phyloP scores from a whole-genome alignment of 2,797 vertebrate genomes.

The Macropus fuliginosus region DNA sequence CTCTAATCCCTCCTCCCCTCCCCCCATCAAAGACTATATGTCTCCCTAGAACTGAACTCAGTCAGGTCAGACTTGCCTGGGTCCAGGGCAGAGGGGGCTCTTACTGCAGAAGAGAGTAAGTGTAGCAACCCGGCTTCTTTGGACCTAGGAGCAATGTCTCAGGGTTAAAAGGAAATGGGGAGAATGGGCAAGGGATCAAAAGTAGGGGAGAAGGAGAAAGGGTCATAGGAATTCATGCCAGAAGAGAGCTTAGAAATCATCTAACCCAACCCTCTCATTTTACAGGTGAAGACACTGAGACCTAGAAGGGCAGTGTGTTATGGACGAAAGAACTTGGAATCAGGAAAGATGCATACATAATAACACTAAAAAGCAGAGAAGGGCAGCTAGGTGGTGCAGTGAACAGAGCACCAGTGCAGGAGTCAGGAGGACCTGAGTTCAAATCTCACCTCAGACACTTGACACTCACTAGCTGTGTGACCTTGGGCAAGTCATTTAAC shows the following conservation, averaged over 20 bases:
- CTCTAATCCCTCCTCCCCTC: neutral
- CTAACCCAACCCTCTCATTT: neutral
- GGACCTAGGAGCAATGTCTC: neutral
- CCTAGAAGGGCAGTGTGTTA: neutral
- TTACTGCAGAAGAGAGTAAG: neutral
- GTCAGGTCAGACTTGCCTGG: neutral
- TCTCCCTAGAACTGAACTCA: neutral
- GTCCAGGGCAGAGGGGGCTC: neutral
- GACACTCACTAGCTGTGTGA: too few species aligned
- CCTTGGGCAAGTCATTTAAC: too few species aligned
- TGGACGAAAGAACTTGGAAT: neutral
- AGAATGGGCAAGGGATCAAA: neutral
- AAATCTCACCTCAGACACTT: too few species aligned
- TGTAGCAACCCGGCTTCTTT: neutral
- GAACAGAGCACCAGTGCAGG: too few species aligned
- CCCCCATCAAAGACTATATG: neutral
- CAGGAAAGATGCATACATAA: neutral
- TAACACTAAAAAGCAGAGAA: neutral
- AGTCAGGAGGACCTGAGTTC: too few species aligned
- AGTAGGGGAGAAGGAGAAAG: neutral
- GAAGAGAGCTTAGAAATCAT: neutral
- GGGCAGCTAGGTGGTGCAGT: too few species aligned
- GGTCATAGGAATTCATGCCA: neutral
- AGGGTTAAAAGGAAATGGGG: neutral
- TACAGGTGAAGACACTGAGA: neutral